Base-by-base conservation (phyloP, 2,113 vertebrate genomes). In the Otocyon megalotis region DNA sequence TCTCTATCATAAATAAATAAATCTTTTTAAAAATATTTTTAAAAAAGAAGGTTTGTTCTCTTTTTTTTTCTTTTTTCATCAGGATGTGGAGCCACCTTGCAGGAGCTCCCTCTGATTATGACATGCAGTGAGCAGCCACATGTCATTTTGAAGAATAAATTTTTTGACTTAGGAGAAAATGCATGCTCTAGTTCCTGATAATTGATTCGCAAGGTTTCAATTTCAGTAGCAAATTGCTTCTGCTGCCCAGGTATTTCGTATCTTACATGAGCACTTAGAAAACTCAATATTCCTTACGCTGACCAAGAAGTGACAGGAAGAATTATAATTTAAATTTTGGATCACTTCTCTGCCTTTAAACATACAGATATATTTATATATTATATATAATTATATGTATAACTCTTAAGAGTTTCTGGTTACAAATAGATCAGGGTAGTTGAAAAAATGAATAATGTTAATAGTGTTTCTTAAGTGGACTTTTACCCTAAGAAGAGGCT, bases 141-240 rank as follows among this genome's bases (percentile, higher is more conserved):
- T 93, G 63, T 92, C 93, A 94, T 82, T 98, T 74, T 32, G 58
- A 95, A 96, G 63, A 91, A 20, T 56, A 28, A 43, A 28, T 32
- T 97, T 90, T 96, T 97, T 94, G 22, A 3, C 82, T 92, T 54
- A 63, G 63, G 74, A 96, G 88, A 96, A 96, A 94, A 89, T 93
- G n/a, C 77, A 62, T 2, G 81, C 69, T 92, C 85, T 95, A 58
- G 62, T 94, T 94, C 95, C 88, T 88, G 76, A 94, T 63, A 96
- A 97, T 43, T 88, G 96, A 97, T 97, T 93, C 96, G 71, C 74
- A 89, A 96, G 81, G 37, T 92, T 97, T 88, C 90, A 90, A 77
- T 86, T 96, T 84, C 92, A 97, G 95, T n/a, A 97, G 87, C 60
- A 97, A 97, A 97, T 67, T 98, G 88, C 43, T 87, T 65, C 82